Base-by-base conservation (phyloP, 2,888 invertebrate genomes). In the Peribatodes rhomboidaria region DNA sequence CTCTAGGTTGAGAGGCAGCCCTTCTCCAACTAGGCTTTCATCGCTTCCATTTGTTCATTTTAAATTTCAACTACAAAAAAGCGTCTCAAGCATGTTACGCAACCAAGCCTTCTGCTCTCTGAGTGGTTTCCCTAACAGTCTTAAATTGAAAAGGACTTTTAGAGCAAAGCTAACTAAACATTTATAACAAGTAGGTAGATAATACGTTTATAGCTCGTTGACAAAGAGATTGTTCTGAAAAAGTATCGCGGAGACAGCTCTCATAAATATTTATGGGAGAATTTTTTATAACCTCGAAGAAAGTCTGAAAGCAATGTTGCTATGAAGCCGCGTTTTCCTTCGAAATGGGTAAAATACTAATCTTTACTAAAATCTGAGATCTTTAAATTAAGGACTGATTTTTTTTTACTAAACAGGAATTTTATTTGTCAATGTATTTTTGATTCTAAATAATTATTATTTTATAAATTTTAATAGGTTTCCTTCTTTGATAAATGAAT, bases 221-320 rank as follows among this genome's bases (percentile, higher is more conserved):
- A 54, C 56, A 37, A 53, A 49, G 59, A 49, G 44, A 62, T 37
- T 47, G 52, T 64, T 14, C 33, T 22, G 47, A 13, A 41, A 41
- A 58, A 62, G 20, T 44, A 47, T 42, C 58, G 49, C 16, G 16
- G 33, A 14, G 20, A 56, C 31, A n/a, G 16, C 41, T 7, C 39
- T 62, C 59, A 64, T 64, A 59, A 47, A 64, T 64, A 64, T 64
- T 59, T 59, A 64, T 64, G 16, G 54, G 11, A 10, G 37, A 49
- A 54, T 54, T 39, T 58, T 63, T 37, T 37, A 58, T 53, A 57
- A 37, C 52, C 56, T 53, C 47, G 50, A 61, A 13, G 22, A 54
- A 56, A 62, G 39, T 47, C 31, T 57, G 52, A 41, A 9, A 42
- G 6, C n/a, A 18, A 39, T 52, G 57, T 46, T 56, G 53, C 56